Percentiles rank a stretch among this genome's conserved stretches.
These are phyloP conservation scores for Glareola pratincola DNA, from an alignment of 2,113 vertebrate genomes.

Conservation along the genomic window DNA sequence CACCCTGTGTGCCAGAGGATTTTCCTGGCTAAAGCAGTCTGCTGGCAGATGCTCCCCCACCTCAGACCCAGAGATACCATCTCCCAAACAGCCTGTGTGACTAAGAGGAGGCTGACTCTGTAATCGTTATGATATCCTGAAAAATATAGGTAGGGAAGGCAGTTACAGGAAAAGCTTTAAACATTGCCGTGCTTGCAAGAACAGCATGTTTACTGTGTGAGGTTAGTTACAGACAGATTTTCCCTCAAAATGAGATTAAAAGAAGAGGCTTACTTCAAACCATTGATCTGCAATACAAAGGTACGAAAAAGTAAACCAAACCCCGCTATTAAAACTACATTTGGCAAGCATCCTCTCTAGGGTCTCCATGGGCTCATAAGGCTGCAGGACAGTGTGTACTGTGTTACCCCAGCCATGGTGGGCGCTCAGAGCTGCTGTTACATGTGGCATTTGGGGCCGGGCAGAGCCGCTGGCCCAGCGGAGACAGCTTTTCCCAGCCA, in stretches of 20 bases:
- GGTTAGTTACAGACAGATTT: background rate
- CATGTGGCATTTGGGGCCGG: background rate
- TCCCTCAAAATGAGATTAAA: background rate
- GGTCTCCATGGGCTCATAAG: background rate
- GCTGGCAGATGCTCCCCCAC: background rate
- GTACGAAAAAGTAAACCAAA: background rate
- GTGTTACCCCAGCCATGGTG: background rate
- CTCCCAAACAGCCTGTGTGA: constrained; percentile 17
- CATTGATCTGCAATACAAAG: background rate
- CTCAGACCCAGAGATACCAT: constrained; percentile 28
- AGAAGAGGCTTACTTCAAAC: background rate
- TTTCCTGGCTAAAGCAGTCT: constrained; percentile 11
- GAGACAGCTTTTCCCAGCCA: background rate
- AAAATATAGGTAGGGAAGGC: background rate
- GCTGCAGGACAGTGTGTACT: background rate
- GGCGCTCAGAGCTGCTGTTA: background rate
- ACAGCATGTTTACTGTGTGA: background rate
- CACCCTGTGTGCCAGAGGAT: background rate
- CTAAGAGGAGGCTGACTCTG: background rate
- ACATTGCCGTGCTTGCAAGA: rapidly evolving
- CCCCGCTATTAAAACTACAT: background rate
- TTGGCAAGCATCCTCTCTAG: background rate
- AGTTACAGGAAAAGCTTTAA: background rate
- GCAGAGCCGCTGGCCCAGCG: background rate
- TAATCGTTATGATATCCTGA: background rate